phyloP scores from a whole-genome alignment of 1,140 invertebrate genomes.

The Drosophila bipectinata region DNA sequence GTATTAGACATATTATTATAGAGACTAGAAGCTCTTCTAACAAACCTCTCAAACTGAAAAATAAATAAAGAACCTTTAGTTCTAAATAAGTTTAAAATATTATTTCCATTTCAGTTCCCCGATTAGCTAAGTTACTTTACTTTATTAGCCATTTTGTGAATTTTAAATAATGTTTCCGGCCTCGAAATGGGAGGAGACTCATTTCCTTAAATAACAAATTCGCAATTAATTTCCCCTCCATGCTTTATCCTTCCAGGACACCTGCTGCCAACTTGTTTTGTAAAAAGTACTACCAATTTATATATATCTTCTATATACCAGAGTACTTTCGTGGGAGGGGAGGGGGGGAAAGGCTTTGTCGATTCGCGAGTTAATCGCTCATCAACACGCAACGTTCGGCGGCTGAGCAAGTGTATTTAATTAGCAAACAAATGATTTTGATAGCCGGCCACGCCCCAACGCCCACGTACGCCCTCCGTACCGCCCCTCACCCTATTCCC shows the following conservation, averaged over 20 bases:
- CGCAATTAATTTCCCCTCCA: conserved; percentile 34
- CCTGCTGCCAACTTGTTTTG: neutral
- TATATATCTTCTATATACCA: neutral
- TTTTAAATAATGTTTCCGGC: conserved; percentile 36
- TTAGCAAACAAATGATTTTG: conserved; percentile 72
- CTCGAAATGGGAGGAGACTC: too few species aligned
- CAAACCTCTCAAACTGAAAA: too few species aligned
- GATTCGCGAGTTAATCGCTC: conserved; percentile 60
- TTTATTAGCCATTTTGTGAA: conserved; percentile 3
- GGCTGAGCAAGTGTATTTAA: conserved; percentile 62
- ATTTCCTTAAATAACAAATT: conserved; percentile 6
- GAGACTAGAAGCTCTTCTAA: neutral
- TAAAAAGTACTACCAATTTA: neutral
- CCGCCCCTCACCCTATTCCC: neutral
- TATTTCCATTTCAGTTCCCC: neutral
- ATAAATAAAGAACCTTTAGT: too few species aligned
- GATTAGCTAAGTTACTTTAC: too few species aligned
- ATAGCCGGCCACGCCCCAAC: conserved; percentile 35
- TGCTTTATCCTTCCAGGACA: conserved; percentile 19
- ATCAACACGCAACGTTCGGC: conserved; percentile 42
- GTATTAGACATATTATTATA: neutral
- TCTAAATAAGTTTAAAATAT: neutral
- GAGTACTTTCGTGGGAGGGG: neutral
- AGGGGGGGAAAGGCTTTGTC: neutral
- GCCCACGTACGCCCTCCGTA: neutral